Evolutionary conservation across 92 coral and sea anemone genomes (phyloP).

Genomic region (Epizoanthus scotinus): DNA sequence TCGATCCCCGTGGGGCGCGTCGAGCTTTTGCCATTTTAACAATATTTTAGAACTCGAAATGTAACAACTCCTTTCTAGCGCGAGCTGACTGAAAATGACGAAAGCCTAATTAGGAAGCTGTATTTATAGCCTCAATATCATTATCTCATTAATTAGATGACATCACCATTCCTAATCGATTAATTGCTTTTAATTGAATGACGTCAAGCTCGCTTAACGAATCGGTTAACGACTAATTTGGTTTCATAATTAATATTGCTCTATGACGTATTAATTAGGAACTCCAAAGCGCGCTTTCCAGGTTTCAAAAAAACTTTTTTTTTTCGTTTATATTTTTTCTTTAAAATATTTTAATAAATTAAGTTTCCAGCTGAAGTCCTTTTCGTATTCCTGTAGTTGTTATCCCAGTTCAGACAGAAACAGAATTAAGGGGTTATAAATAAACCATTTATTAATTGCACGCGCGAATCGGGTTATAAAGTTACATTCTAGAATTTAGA

Average conservation of each 20-base stretch:
- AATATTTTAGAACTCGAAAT: constrained; percentile 18
- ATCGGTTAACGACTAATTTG: neutral
- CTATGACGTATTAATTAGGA: constrained; percentile 30
- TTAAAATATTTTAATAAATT: too few species aligned
- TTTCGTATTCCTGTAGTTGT: too few species aligned
- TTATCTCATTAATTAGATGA: constrained; percentile 37
- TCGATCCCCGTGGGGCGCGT: constrained; percentile 28
- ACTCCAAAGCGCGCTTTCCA: neutral
- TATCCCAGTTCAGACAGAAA: neutral
- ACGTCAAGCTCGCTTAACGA: constrained; percentile 1
- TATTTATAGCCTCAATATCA: constrained; percentile 36
- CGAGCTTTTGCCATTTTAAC: constrained; percentile 34
- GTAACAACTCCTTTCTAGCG: constrained; percentile 32
- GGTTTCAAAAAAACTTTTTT: neutral
- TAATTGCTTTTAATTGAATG: constrained; percentile 9
- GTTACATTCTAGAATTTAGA: neutral
- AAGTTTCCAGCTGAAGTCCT: too few species aligned
- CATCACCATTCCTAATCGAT: constrained; percentile 32
- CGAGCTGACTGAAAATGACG: constrained; percentile 34
- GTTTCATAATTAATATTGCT: neutral
- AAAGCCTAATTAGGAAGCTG: constrained; percentile 23
- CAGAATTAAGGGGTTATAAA: neutral
- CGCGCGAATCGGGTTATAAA: neutral
- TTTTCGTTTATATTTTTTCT: neutral
- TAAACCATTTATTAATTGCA: neutral